A percentile compares a stretch with the other conserved stretches of the same genome.
phyloP scores from a whole-genome alignment of 2,113 vertebrate species.

The Rostratula benghalensis region DNA sequence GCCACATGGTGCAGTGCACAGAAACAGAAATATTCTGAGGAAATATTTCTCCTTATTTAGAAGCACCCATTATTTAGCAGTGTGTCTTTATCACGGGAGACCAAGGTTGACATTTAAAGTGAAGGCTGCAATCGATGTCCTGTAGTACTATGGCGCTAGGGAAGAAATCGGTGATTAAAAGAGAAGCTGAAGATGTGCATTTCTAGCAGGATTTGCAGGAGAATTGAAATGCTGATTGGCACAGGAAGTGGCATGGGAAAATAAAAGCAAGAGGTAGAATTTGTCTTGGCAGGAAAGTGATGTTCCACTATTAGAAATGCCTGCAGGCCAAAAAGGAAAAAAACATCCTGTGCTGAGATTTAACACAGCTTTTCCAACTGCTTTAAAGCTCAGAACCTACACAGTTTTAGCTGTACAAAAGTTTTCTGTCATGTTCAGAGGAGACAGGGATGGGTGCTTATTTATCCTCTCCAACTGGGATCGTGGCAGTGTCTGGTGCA shows the following conservation, averaged over 20 bases:
- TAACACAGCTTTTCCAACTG: slow-evolving; percentile 13
- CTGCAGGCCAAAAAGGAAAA: slow-evolving; percentile 33
- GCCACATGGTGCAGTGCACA: not conserved
- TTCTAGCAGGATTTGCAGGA: slow-evolving; percentile 28
- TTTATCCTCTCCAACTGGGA: not conserved
- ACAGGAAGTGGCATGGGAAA: slow-evolving; percentile 50
- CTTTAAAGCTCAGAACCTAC: not conserved
- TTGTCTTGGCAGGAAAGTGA: slow-evolving; percentile 60
- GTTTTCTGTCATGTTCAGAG: not conserved
- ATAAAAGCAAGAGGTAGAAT: slow-evolving; percentile 65
- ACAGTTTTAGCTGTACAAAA: not conserved
- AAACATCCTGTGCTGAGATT: not conserved
- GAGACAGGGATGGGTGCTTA: not conserved
- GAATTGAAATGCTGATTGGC: slow-evolving; percentile 47
- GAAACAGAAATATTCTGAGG: not conserved
- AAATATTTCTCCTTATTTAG: not conserved
- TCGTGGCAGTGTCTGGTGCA: not conserved
- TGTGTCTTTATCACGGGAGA: not conserved
- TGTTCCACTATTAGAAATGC: slow-evolving; percentile 62
- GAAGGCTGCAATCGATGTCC: not conserved
- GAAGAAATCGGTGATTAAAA: not conserved
- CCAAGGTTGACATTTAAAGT: not conserved
- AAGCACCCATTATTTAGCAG: not conserved
- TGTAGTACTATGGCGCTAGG: not conserved
- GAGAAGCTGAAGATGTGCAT: slow-evolving; percentile 12